These are phyloP conservation scores for Martes martes DNA, from an alignment of 2,113 vertebrate species.

Conservation along the genomic window DNA sequence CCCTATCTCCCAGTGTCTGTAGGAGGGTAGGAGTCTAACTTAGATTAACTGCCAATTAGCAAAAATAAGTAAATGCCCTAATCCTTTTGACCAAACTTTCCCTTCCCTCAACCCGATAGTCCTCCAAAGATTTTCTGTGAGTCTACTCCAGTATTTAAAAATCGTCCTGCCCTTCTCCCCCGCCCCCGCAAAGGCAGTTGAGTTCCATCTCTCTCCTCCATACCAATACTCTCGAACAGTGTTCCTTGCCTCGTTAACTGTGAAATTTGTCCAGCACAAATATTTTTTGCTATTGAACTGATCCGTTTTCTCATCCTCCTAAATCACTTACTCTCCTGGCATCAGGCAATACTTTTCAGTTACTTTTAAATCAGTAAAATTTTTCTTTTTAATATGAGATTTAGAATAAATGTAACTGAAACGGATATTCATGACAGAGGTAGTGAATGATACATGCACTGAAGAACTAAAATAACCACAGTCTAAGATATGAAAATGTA, in stretches of 20 bases:
- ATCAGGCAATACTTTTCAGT: background rate
- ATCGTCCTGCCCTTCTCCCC: background rate
- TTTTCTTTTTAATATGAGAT: slow-evolving; percentile 16
- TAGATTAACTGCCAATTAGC: background rate
- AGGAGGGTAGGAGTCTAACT: background rate
- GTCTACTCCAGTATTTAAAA: background rate
- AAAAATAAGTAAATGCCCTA: background rate
- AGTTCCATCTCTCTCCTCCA: background rate
- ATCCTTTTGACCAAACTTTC: background rate
- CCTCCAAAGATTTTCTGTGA: background rate
- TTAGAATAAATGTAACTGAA: slow-evolving; percentile 35
- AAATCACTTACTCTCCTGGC: background rate
- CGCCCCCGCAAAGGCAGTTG: background rate
- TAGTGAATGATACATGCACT: background rate
- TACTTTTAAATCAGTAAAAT: background rate
- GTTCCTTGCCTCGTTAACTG: background rate
- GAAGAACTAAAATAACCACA: background rate
- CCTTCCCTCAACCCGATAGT: background rate
- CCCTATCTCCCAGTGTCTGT: background rate
- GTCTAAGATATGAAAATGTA: background rate
- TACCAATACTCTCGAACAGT: background rate
- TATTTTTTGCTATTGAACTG: background rate
- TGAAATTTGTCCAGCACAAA: background rate
- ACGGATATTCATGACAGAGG: background rate
- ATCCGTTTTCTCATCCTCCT: background rate